These are phyloP conservation scores for Lutraria rhynchaena DNA, from an alignment of 1,140 invertebrate species.

Conservation along the genomic window DNA sequence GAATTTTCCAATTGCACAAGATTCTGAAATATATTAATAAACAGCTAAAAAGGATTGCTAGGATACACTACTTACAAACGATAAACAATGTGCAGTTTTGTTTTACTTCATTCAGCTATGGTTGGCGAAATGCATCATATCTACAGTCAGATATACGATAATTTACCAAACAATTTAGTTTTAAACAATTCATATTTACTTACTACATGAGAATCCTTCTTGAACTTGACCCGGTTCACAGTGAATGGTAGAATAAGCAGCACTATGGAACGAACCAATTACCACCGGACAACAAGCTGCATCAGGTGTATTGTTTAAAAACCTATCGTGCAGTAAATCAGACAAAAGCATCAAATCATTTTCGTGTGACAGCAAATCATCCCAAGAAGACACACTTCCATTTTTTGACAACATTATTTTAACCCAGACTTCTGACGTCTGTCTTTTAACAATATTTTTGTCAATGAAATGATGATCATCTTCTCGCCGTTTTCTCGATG, in stretches of 20 bases:
- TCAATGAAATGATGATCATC: background rate
- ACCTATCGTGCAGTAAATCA: background rate
- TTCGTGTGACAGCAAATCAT: background rate
- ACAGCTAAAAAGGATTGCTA: too few species aligned
- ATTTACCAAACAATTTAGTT: too few species aligned
- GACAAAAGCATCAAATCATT: background rate
- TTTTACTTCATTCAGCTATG: too few species aligned
- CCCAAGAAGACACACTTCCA: background rate
- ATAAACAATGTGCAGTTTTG: too few species aligned
- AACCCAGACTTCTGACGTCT: background rate
- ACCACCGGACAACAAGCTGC: background rate
- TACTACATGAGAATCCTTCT: background rate
- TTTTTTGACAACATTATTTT: background rate
- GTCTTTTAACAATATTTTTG: background rate
- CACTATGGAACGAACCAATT: background rate
- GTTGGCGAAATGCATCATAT: too few species aligned
- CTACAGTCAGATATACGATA: too few species aligned
- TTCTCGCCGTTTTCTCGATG: background rate
- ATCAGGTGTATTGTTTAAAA: background rate
- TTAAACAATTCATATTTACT: background rate
- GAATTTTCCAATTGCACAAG: background rate
- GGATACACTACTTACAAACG: too few species aligned
- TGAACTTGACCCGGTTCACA: background rate
- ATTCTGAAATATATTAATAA: background rate
- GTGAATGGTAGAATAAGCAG: background rate